phyloP scores from a whole-genome alignment of 2,113 vertebrate genomes.

The Morone saxatilis region DNA sequence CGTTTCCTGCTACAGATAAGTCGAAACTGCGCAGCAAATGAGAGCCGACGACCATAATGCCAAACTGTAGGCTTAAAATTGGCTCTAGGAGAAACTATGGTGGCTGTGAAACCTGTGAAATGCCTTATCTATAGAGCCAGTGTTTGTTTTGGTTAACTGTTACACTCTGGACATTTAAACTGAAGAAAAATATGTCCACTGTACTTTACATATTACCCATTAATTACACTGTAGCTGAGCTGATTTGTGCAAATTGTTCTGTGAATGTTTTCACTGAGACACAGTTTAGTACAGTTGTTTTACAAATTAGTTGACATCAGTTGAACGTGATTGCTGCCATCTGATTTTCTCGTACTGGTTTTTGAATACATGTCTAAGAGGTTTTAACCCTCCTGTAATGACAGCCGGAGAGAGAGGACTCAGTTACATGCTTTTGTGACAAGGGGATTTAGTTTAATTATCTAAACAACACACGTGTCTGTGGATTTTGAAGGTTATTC shows the following conservation, averaged over 20 bases:
- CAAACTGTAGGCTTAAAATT: too few species aligned
- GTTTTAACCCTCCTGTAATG: background rate
- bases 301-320: background rate
- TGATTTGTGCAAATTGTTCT: background rate
- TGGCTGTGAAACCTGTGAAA: too few species aligned
- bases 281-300: background rate
- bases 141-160: too few species aligned
- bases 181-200: background rate
- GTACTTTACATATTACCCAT: background rate
- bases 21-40: too few species aligned
- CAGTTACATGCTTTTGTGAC: background rate
- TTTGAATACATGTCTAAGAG: background rate
- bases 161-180: background rate
- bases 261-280: background rate
- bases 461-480: background rate
- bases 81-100: too few species aligned
- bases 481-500: constrained; percentile 7
- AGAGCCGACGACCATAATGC: too few species aligned
- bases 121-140: too few species aligned
- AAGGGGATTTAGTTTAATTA: background rate
- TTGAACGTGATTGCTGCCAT: too few species aligned
- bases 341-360: too few species aligned
- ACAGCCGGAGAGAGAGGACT: background rate
- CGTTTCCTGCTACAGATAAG: too few species aligned
- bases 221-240: background rate